phyloP scores from a whole-genome alignment of 2,888 invertebrate species.

The Epiblema foenella region DNA sequence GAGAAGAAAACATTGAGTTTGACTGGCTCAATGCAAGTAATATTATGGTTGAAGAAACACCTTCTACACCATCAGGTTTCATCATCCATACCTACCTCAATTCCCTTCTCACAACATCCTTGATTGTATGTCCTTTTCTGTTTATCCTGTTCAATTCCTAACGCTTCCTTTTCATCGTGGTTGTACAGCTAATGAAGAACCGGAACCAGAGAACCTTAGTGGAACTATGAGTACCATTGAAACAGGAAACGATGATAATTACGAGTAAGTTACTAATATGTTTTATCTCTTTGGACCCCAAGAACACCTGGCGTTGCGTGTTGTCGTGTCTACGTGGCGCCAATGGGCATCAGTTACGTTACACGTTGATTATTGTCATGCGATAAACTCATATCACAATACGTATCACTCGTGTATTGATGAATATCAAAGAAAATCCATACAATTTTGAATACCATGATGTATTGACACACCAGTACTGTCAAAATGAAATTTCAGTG shows the following conservation, averaged over 20 bases:
- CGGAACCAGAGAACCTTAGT: constrained; percentile 4
- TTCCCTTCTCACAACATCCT: constrained; percentile 44
- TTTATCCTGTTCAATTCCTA: constrained; percentile 45
- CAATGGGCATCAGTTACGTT: no score
- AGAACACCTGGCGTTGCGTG: no score
- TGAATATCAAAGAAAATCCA: no score
- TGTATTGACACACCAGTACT: no score
- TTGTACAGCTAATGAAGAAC: constrained; percentile 31
- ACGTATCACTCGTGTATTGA: no score
- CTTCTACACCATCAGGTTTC: constrained; percentile 62
- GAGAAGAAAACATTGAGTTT: constrained; percentile 70
- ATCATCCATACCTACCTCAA: constrained; percentile 47
- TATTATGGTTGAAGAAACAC: constrained; percentile 48
- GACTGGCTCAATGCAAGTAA: constrained; percentile 66
- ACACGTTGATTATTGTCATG: no score
- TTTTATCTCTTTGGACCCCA: no score
- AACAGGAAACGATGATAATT: constrained; percentile 47
- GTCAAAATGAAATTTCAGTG: no score
- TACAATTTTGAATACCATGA: no score
- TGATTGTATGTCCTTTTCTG: constrained; percentile 45
- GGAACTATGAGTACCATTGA: constrained; percentile 8
- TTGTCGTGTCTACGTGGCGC: no score
- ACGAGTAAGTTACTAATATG: constrained; percentile 47
- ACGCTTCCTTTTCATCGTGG: neutral
- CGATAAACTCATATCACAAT: no score